Evolutionary conservation across 2,888 invertebrate genomes (phyloP), one percentile per base, ranked within the genome.

Genomic region (Drosophila maculinotata): DNA sequence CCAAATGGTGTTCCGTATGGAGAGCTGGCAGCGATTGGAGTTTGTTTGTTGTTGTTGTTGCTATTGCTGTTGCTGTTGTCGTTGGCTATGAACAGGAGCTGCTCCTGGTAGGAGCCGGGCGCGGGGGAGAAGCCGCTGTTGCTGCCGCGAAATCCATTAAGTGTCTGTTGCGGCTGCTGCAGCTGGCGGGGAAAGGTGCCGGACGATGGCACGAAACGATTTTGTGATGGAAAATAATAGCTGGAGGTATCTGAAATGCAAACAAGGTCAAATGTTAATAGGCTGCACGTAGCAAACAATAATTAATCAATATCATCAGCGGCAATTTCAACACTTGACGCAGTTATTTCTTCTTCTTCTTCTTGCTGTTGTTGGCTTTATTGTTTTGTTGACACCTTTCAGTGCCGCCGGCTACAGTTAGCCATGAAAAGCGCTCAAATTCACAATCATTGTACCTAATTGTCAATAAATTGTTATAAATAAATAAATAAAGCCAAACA

Each of bases 191-290:
- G 90, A 66, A 87, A 91, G 51, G 87, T 62, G 7, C 86, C 75
- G 15, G 83, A 69, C 23, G 91, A 91, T 87, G 92, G 91, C 83
- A 91, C 90, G 81, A 91, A 92, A 26, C 91, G 91, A 66, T 88
- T 89, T 83, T 91, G 91, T 52, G 82, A 77, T 36, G 90, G 85
- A 53, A 90, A 91, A 65, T 89, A 92, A 71, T 89, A 92, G 74
- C 81, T 80, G 63, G 88, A 89, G 52, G 86, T 64, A 85, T 91
- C 91, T 91, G 81, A 35, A 91, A 89, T 69, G 42, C 66, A 62
- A 8, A 65, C 45, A 67, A 74, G 69, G 71, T 81, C 51, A 53
- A 26, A 65, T 20, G 54, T 51, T 67, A 53, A 64, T 62, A 30
- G 54, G 17, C 33, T 28, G 10, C 30, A 56, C 9, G 23, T 10